Percentiles rank a stretch among this genome's conserved stretches.
phyloP scores from a whole-genome alignment of 1,140 invertebrate species.

The Danaus plexippus region DNA sequence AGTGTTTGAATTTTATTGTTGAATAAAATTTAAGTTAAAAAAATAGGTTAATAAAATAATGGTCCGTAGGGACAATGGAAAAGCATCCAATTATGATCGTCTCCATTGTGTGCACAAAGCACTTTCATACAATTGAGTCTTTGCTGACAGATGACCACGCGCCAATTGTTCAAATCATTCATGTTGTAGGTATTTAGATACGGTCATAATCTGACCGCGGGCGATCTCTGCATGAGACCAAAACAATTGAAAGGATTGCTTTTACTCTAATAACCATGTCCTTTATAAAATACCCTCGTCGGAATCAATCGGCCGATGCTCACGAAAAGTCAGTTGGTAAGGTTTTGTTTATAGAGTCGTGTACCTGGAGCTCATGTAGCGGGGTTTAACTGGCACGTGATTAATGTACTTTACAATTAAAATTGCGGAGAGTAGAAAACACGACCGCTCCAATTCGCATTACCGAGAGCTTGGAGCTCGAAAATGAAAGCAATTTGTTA shows the following conservation, averaged over 20 bases:
- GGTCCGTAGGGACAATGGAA: too few species aligned
- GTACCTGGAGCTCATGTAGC: too few species aligned
- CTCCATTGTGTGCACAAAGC: too few species aligned
- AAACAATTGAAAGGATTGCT: too few species aligned
- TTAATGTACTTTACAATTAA: conserved; percentile 7
- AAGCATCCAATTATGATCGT: too few species aligned
- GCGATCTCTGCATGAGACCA: background rate
- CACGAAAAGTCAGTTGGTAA: background rate
- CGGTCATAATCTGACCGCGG: conserved; percentile 15
- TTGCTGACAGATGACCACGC: too few species aligned
- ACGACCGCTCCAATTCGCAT: conserved; percentile 16
- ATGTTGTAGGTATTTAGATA: conserved; percentile 10
- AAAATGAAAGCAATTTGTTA: conserved; percentile 44
- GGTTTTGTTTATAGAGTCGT: background rate
- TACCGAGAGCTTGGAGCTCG: conserved; percentile 18
- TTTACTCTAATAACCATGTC: too few species aligned
- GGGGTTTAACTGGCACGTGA: conserved; percentile 1
- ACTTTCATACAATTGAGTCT: too few species aligned
- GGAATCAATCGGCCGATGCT: too few species aligned
- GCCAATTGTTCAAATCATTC: background rate
- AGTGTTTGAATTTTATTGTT: conserved; percentile 11
- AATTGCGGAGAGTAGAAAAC: background rate
- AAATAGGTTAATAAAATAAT: conserved; percentile 1
- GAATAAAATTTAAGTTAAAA: background rate
- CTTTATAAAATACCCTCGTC: too few species aligned